Conservation (phyloP, 1,140 invertebrate species). For the Lepidurus couesii region DNA sequence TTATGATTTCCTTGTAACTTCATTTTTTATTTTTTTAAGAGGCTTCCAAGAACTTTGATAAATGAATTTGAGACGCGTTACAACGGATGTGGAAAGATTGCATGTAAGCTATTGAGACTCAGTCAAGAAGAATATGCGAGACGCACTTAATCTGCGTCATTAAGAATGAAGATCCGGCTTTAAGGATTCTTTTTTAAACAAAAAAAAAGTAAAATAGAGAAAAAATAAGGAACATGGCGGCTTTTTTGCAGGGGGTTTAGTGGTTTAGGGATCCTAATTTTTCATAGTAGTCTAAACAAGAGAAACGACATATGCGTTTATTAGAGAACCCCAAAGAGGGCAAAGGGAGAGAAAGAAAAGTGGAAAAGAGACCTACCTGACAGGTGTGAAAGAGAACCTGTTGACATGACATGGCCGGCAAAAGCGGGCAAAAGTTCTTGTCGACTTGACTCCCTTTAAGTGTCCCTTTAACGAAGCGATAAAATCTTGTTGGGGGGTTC, state of each 20-base stretch:
- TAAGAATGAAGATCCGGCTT: constrained; percentile 7
- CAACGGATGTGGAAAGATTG: not conserved
- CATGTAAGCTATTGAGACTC: not conserved
- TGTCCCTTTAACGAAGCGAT: constrained; percentile 18
- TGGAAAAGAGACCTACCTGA: constrained; percentile 9
- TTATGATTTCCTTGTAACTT: not conserved
- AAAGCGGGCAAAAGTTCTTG: not conserved
- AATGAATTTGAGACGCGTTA: not conserved
- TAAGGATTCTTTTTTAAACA: not conserved
- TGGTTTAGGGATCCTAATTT: not conserved
- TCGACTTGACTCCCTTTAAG: not conserved
- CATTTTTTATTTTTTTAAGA: not conserved
- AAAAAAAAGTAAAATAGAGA: not conserved
- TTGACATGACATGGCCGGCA: constrained; percentile 5
- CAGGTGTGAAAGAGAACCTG: constrained; percentile 17
- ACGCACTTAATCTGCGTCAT: not conserved
- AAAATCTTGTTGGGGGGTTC: not conserved
- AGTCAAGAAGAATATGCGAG: not conserved
- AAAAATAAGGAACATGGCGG: not conserved
- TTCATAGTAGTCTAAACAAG: not conserved
- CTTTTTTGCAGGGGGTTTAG: not conserved
- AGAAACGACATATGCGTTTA: not conserved
- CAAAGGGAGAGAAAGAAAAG: not conserved
- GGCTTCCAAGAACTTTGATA: not conserved
- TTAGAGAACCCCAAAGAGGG: not conserved